Conservation (phyloP, 2,888 invertebrate species). For the Drosophila cyrtoloma region DNA sequence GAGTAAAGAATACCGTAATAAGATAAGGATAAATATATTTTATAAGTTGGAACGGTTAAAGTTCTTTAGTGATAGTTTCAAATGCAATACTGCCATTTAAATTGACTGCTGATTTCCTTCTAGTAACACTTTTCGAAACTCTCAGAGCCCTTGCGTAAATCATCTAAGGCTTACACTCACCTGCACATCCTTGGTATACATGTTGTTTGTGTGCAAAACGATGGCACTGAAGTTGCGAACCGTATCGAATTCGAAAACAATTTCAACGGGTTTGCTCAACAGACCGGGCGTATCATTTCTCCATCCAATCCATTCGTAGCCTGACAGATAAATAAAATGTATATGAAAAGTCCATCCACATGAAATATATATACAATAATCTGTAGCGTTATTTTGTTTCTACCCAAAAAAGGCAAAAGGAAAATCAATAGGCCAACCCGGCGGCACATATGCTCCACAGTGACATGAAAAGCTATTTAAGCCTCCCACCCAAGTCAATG, state of each 20-base stretch:
- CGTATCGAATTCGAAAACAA: conserved; percentile 92
- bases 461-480: conserved; percentile 75
- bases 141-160: conserved; percentile 18
- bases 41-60: not conserved
- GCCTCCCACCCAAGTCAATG: conserved; percentile 54
- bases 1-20: not conserved
- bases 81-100: not conserved
- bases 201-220: conserved; percentile 91
- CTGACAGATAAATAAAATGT: conserved; percentile 84
- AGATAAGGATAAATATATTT: not conserved
- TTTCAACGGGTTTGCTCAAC: conserved; percentile 89
- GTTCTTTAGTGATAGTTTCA: not conserved
- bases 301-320: conserved; percentile 95
- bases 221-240: conserved; percentile 91
- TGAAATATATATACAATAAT: conserved; percentile 45
- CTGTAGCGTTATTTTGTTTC: conserved; percentile 35
- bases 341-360: conserved; percentile 30
- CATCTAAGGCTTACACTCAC: conserved; percentile 84
- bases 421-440: conserved; percentile 55
- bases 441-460: conserved; percentile 41
- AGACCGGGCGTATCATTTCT: conserved; percentile 88
- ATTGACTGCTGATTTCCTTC: not conserved
- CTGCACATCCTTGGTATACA: conserved; percentile 91
- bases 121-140: not conserved
- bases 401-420: conserved; percentile 10